Percentiles rank a stretch among this genome's conserved stretches.
Conservation (phyloP, 2,888 invertebrate genomes). For the Ryuthela nishihirai region DNA sequence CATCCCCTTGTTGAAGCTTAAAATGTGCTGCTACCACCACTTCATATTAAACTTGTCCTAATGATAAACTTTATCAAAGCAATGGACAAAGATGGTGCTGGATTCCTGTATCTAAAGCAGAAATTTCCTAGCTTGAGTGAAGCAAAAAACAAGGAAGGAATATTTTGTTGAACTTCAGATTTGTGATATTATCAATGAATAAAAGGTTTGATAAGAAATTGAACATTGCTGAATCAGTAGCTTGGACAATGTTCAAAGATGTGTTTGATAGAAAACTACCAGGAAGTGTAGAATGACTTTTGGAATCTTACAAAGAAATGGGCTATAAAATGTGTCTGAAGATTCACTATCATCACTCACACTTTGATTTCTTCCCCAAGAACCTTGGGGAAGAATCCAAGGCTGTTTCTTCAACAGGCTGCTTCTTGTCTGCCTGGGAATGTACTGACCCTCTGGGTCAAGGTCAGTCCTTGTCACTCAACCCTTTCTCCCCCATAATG, state of each 20-base stretch:
- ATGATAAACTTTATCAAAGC: not conserved
- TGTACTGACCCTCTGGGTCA: no score
- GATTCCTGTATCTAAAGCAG: not conserved
- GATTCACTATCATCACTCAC: not conserved
- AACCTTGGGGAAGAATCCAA: not conserved
- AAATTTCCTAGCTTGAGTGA: not conserved
- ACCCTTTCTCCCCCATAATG: not conserved
- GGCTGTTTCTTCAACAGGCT: no score
- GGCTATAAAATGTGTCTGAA: not conserved
- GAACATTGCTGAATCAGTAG: not conserved
- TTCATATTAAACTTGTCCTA: not conserved
- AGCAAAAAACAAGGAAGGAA: not conserved
- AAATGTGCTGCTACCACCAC: no score
- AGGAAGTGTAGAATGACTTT: not conserved
- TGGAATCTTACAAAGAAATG: not conserved
- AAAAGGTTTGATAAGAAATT: not conserved
- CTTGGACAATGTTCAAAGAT: not conserved
- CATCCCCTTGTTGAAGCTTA: no score
- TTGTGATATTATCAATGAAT: not conserved
- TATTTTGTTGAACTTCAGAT: not conserved
- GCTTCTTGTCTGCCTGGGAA: no score
- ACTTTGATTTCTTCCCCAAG: not conserved
- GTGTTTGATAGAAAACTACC: not conserved
- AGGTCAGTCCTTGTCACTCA: no score
- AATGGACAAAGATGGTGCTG: not conserved